Evolutionary conservation across 2,113 vertebrate genomes (phyloP), one percentile per base, ranked within the genome.

Genomic region (Suricata suricatta): DNA sequence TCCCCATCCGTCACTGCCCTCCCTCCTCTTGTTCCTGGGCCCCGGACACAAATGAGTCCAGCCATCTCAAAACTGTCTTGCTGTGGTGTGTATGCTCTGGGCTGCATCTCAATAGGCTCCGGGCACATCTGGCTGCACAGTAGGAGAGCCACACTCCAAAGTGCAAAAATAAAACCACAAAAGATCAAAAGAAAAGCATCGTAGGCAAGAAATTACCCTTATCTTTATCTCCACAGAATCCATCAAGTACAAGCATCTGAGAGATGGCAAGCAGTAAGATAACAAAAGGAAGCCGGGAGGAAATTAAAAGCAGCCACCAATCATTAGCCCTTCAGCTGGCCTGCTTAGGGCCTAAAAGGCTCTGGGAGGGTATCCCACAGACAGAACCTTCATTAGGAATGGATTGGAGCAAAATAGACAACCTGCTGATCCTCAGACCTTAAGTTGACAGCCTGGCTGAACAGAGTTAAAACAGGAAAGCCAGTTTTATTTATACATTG

Each of bases 101-200:
- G 97, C 95, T 98, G 97, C 97, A 97, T 98, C 98, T 98, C 98
- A 98, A 98, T 97, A 98, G 98, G 97, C 98, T 98, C 97, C 50
- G 96, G 94, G 97, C 98, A 98, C 99, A 98, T 99, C 98, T 99
- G 98, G 97, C 97, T 89, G 93, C 98, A 97, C 98, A 97, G 98
- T 98, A 98, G 98, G 98, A 98, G 98, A 98, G 97, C 98, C 98
- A 98, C 98, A 98, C 96, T 98, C 97, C 97, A 97, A 98, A 98
- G 98, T 98, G 96, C 92, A 98, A 98, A 99, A 99, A 98, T 98
- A 98, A 98, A 99, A 97, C 95, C 86, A 96, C 97, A 97, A 96
- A 98, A 98, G 98, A 98, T 98, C 98, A 97, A 98, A 97, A 98
- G 95, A 98, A 98, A 98, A 98, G 97, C 95, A 95, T 99, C 38